These are phyloP conservation scores for Pteropus alecto DNA, from an alignment of 2,113 vertebrate species.

Conservation along the genomic window DNA sequence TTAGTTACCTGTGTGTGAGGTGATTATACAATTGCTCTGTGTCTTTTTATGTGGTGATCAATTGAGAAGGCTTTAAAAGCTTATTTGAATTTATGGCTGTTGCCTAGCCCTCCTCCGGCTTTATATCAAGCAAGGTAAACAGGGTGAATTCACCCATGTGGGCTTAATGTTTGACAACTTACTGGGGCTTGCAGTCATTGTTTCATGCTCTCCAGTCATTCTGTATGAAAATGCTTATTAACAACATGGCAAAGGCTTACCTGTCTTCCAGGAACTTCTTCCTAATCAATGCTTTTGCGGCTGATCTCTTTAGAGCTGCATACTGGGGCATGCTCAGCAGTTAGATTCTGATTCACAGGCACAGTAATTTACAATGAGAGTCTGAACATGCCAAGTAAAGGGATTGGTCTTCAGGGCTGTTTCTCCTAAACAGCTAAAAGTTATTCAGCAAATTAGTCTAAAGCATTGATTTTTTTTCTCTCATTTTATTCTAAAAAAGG, in stretches of 20 bases:
- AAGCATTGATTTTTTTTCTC: slow-evolving; percentile 60
- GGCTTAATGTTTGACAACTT: slow-evolving; percentile 60
- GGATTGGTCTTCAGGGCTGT: slow-evolving; percentile 31
- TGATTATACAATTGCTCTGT: slow-evolving; percentile 69
- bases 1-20: slow-evolving; percentile 62
- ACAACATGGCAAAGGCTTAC: slow-evolving; percentile 40
- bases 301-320: slow-evolving; percentile 42
- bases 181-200: slow-evolving; percentile 53
- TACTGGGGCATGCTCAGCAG: rapidly evolving
- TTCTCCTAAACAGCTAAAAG: slow-evolving; percentile 64
- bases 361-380: slow-evolving; percentile 74
- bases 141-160: slow-evolving; percentile 46
- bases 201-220: slow-evolving; percentile 48
- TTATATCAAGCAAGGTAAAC: slow-evolving; percentile 55
- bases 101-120: slow-evolving; percentile 17
- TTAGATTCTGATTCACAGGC: slow-evolving; percentile 38
- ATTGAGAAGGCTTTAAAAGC: slow-evolving; percentile 56
- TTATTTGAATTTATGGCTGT: slow-evolving; percentile 63
- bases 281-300: slow-evolving; percentile 36
- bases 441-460: slow-evolving; percentile 75
- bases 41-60: slow-evolving; percentile 51
- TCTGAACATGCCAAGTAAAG: slow-evolving; percentile 66
- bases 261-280: slow-evolving; percentile 68
- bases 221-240: slow-evolving; percentile 72
- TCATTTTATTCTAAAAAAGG: slow-evolving; percentile 20